Conservation (phyloP, 2,797 vertebrate genomes). For the Alca torda region DNA sequence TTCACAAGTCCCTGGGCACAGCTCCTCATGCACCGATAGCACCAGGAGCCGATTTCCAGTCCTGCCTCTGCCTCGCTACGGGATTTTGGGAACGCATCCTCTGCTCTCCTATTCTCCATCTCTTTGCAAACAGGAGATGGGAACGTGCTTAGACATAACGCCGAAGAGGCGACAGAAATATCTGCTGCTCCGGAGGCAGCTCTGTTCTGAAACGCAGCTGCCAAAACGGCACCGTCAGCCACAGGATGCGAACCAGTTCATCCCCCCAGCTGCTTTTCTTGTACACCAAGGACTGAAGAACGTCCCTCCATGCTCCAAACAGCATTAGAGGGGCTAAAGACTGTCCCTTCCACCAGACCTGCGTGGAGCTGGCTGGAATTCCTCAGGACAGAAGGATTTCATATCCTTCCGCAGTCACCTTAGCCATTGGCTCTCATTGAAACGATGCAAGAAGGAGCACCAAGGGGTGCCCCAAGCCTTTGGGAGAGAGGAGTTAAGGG, state of each 20-base stretch:
- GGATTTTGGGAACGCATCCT: neutral
- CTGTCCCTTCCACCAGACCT: neutral
- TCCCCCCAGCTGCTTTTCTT: neutral
- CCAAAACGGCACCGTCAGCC: neutral
- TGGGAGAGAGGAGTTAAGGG: neutral
- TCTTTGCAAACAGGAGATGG: neutral
- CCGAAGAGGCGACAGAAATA: neutral
- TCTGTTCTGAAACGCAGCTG: neutral
- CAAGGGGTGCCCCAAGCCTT: neutral
- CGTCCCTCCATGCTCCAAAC: neutral
- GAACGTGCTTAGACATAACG: neutral
- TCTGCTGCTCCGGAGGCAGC: neutral
- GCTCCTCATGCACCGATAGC: neutral
- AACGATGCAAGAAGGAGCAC: neutral
- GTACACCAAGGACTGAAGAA: neutral
- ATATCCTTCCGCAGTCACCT: neutral
- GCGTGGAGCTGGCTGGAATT: neutral
- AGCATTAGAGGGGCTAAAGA: neutral
- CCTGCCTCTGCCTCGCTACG: neutral
- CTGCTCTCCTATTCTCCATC: neutral
- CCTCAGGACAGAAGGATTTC: neutral
- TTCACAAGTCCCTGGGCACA: neutral
- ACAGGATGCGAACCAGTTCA: neutral
- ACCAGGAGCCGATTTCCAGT: neutral
- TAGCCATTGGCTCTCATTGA: rapidly evolving